phyloP scores from a whole-genome alignment of 1,140 invertebrate genomes.

The Zaprionus africanus region DNA sequence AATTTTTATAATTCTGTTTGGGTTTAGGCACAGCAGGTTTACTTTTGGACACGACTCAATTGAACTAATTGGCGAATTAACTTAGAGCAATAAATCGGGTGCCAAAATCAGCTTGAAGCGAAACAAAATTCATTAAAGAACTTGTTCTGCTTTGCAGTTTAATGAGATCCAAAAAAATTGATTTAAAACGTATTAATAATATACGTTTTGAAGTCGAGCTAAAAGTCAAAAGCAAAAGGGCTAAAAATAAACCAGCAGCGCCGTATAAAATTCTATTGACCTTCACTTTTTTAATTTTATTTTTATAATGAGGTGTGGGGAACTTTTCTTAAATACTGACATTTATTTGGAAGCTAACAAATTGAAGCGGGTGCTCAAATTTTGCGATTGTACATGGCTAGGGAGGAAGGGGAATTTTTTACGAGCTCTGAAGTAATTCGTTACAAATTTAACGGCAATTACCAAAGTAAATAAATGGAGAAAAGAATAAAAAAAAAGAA shows the following conservation, averaged over 20 bases:
- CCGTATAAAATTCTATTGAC: constrained; percentile 64
- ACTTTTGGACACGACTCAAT: background rate
- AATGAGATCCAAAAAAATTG: constrained; percentile 25
- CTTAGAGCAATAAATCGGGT: background rate
- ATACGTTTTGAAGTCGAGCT: constrained; percentile 23
- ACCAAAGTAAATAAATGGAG: constrained; percentile 53
- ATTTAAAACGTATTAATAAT: constrained; percentile 28
- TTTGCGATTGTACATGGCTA: background rate
- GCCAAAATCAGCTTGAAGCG: background rate
- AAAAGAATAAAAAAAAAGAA: constrained; percentile 18
- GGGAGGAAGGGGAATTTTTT: background rate
- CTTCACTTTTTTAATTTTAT: constrained; percentile 54
- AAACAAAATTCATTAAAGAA: background rate
- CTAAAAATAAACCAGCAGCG: constrained; percentile 62
- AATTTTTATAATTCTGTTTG: background rate
- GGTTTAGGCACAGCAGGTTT: background rate
- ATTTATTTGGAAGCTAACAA: constrained; percentile 37
- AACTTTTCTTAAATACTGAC: constrained; percentile 29
- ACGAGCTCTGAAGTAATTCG: constrained; percentile 34
- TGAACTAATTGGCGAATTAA: background rate
- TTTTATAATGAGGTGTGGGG: constrained; percentile 13
- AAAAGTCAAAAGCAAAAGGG: constrained; percentile 52
- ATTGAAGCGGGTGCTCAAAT: constrained; percentile 2
- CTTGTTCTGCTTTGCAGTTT: constrained; percentile 18
- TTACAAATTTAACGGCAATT: constrained; percentile 74